A percentile compares a stretch with the other conserved stretches of the same genome.
phyloP scores from a whole-genome alignment of 2,888 invertebrate genomes.

The Euphydryas editha region DNA sequence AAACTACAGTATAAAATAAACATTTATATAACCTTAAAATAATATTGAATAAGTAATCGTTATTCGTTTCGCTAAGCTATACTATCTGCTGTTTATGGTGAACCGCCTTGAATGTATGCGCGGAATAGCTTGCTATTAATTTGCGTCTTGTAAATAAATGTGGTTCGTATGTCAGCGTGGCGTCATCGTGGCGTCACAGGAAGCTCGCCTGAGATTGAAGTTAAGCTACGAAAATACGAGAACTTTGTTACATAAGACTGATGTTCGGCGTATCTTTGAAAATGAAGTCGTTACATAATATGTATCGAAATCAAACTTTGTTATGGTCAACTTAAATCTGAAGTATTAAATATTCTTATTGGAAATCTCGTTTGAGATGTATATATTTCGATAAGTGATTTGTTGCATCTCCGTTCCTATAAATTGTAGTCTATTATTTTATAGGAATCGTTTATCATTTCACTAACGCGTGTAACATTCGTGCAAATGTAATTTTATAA shows the following conservation, averaged over 20 bases:
- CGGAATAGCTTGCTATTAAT: conserved; percentile 75
- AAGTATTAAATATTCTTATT: too few species aligned
- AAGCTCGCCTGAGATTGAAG: conserved; percentile 39
- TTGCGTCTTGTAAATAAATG: conserved; percentile 77
- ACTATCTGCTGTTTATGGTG: conserved; percentile 53
- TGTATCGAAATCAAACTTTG: too few species aligned
- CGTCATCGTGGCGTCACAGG: conserved; percentile 41
- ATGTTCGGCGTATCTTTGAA: too few species aligned
- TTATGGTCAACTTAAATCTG: too few species aligned
- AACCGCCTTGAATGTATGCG: conserved; percentile 56
- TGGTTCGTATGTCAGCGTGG: conserved; percentile 59
- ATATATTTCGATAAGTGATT: too few species aligned
- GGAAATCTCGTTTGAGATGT: too few species aligned
- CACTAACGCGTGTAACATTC: too few species aligned
- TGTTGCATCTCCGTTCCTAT: too few species aligned
- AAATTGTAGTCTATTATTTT: too few species aligned
- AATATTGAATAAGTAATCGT: conserved; percentile 48
- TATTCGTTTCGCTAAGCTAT: conserved; percentile 28
- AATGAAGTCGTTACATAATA: too few species aligned
- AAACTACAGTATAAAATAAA: not conserved
- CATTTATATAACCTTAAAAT: not conserved
- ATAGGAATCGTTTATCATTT: too few species aligned
- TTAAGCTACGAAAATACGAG: conserved; percentile 38
- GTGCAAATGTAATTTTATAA: conserved; percentile 15
- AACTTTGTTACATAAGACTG: not conserved